These are phyloP conservation scores for Cephus sareptanus DNA, from an alignment of 2,888 invertebrate species.

Conservation along the genomic window DNA sequence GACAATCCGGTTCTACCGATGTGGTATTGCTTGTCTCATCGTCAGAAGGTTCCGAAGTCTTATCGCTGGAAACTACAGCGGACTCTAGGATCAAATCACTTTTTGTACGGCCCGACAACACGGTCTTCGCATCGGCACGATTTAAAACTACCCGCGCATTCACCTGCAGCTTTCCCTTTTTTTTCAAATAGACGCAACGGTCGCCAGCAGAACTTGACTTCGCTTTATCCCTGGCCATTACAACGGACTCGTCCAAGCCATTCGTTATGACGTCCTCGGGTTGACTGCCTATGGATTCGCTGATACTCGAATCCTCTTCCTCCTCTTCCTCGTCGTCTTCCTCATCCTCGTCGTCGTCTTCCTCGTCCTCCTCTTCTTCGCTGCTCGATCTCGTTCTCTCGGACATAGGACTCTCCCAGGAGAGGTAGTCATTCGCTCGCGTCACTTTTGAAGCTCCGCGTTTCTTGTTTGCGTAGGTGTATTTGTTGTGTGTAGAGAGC, in stretches of 20 bases:
- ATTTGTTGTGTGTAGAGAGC: slow-evolving; percentile 55
- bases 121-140: slow-evolving; percentile 48
- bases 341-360: slow-evolving; percentile 1
- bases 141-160: slow-evolving; percentile 55
- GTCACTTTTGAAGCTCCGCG: slow-evolving; percentile 49
- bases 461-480: slow-evolving; percentile 61
- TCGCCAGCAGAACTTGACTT: slow-evolving; percentile 27
- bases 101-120: slow-evolving; percentile 48
- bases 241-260: slow-evolving; percentile 45
- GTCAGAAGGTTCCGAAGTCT: slow-evolving; percentile 55
- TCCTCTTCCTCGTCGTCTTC: slow-evolving; percentile 41
- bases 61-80: slow-evolving; percentile 48
- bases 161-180: slow-evolving; percentile 54
- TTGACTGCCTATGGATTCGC: slow-evolving; percentile 55
- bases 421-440: slow-evolving; percentile 45
- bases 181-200: slow-evolving; percentile 45
- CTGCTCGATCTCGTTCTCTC: slow-evolving; percentile 57
- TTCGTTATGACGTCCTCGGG: slow-evolving; percentile 53
- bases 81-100: slow-evolving; percentile 46
- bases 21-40: slow-evolving; percentile 52
- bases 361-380: slow-evolving; percentile 27
- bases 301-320: slow-evolving; percentile 53
- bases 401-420: slow-evolving; percentile 61
- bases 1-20: slow-evolving; percentile 51
- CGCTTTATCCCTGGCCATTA: slow-evolving; percentile 27